Evolutionary conservation across 2,888 invertebrate genomes (phyloP).

Genomic region (Acleris holmiana): DNA sequence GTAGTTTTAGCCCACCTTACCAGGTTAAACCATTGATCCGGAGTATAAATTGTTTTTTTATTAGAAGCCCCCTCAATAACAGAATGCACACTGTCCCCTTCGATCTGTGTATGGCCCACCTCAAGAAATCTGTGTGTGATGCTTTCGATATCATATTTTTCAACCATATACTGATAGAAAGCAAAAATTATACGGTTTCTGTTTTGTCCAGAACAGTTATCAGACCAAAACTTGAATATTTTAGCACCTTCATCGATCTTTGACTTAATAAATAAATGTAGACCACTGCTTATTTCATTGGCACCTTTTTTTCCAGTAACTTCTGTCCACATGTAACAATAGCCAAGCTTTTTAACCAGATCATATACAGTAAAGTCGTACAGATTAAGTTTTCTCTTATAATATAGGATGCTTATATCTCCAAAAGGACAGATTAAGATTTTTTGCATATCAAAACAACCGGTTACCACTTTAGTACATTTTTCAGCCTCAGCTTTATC

Average conservation of each 20-base stretch:
- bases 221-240: not conserved
- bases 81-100: constrained; percentile 6
- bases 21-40: constrained; percentile 21
- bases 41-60: constrained; percentile 20
- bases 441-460: too few species aligned
- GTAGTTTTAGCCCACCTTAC: constrained; percentile 23
- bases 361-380: not conserved
- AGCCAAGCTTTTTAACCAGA: not conserved
- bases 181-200: constrained; percentile 6
- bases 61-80: not conserved
- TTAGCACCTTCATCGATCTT: not conserved
- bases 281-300: not conserved
- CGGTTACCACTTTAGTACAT: too few species aligned
- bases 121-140: constrained; percentile 5
- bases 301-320: not conserved
- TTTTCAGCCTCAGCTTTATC: too few species aligned
- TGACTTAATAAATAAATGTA: not conserved
- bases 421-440: too few species aligned
- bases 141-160: not conserved
- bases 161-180: not conserved
- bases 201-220: constrained; percentile 22
- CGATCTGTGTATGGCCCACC: constrained; percentile 1
- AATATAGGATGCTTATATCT: too few species aligned
- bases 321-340: not conserved
- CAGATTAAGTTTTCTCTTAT: not conserved